A percentile compares a stretch with the other conserved stretches of the same genome.
phyloP scores from a whole-genome alignment of 2,888 invertebrate genomes.

The Plutella xylostella region DNA sequence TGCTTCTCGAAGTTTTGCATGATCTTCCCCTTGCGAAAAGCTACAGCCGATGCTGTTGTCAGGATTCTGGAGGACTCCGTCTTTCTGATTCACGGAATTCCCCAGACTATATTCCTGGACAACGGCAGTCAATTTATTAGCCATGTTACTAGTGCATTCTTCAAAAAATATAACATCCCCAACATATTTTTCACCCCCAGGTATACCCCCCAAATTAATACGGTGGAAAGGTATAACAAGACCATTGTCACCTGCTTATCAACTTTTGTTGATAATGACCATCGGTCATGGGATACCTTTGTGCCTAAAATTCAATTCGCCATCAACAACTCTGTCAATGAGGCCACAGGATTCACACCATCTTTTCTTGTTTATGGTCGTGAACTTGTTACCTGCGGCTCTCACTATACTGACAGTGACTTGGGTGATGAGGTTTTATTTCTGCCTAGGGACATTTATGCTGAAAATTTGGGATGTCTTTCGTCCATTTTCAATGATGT shows the following conservation, averaged over 20 bases:
- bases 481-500: conserved; percentile 17
- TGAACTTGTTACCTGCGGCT: conserved; percentile 15
- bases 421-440: conserved; percentile 10
- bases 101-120: conserved; percentile 7
- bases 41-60: conserved; percentile 8
- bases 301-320: conserved; percentile 14
- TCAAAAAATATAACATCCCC: conserved; percentile 5
- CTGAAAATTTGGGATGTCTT: conserved; percentile 16
- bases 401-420: conserved; percentile 11
- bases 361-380: conserved; percentile 16
- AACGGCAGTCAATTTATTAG: conserved; percentile 10
- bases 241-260: conserved; percentile 12
- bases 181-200: conserved; percentile 6
- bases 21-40: conserved; percentile 11
- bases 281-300: conserved; percentile 11
- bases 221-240: conserved; percentile 13
- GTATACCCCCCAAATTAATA: conserved; percentile 14
- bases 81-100: conserved; percentile 10
- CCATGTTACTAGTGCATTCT: background rate
- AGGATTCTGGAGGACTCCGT: conserved; percentile 18
- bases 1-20: conserved; percentile 18
- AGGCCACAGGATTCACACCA: conserved; percentile 15
- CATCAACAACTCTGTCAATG: conserved; percentile 16
- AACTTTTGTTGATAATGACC: too few relatives aligned
- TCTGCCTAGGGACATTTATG: conserved; percentile 7